Conservation (phyloP, 2,888 invertebrate species). For the Leptarthrus brevirostris region DNA sequence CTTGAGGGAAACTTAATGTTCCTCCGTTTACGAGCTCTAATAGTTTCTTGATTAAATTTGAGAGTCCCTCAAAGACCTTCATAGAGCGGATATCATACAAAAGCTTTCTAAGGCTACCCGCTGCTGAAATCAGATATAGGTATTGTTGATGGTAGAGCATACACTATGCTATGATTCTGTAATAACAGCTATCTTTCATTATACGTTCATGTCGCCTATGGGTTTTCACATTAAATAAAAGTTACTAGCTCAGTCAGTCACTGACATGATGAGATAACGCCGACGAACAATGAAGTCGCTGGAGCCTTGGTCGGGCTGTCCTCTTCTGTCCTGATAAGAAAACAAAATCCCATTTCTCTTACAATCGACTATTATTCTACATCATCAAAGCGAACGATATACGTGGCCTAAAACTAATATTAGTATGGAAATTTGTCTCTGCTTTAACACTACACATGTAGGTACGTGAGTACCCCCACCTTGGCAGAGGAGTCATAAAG, state of each 20-base stretch:
- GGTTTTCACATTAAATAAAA: conserved; percentile 17
- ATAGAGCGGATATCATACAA: neutral
- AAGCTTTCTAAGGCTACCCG: too few relatives aligned
- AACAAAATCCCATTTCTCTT: conserved; percentile 10
- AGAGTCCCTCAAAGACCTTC: conserved; percentile 10
- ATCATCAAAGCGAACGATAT: neutral
- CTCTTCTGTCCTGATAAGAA: conserved; percentile 22
- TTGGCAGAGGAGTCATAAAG: neutral
- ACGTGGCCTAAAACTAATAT: neutral
- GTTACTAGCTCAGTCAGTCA: conserved; percentile 14
- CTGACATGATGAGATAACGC: conserved; percentile 23
- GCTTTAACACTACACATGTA: neutral
- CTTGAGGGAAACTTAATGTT: too few relatives aligned
- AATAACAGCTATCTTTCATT: conserved; percentile 19
- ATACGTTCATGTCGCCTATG: neutral
- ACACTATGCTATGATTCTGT: conserved; percentile 13
- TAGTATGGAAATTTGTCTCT: conserved; percentile 26
- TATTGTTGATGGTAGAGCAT: neutral
- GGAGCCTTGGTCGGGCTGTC: conserved; percentile 2
- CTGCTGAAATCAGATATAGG: conserved; percentile 22
- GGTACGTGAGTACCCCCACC: conserved; percentile 13
- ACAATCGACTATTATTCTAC: neutral
- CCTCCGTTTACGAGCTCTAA: conserved; percentile 6
- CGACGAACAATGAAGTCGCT: neutral
- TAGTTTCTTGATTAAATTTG: conserved; percentile 33